Base-by-base conservation (phyloP, 2,797 vertebrate genomes). In the Astyanax mexicanus region DNA sequence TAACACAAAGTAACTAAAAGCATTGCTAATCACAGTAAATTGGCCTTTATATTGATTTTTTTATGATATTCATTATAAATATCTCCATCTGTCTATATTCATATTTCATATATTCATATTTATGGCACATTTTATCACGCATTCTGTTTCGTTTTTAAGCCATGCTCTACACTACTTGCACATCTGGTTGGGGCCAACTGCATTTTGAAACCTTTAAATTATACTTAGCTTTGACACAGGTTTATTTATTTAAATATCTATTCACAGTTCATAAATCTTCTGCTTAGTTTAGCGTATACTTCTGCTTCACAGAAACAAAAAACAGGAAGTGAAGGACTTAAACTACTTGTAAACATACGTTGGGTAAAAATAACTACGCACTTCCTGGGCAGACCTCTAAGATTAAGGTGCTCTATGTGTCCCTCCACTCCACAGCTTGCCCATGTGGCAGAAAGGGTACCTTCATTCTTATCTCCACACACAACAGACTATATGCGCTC, bases 401-500 rank as follows among this genome's bases (percentile, higher is more conserved):
- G 37, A 11, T 62, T 19, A 61, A 42, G 7, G 60, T 23, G 9
- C 32, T 38, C 7, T 47, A 51, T 8, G 7, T 51, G n/a, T 23
- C 49, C 25, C 12, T 15, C 23, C 12, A 55, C 13, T 6, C 6
- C 11, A 37, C 57, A 37, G 1, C n/a, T n/a, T 21, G 35, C 17
- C 27, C 21, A 29, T 17, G n/a, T n/a, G 42, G 29, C 58, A 45
- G 35, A 29, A 15, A 13, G 37, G 3, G 37, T 67, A 40, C 52
- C 21, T 55, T 12, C 12, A 11, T 8, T 52, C 58, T 47, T 72
- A 69, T 77, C 69, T 69, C 69, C 72, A 25, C 40, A 12, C 65
- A 12, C 58, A 69, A 79, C 47, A 68, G 19, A 61, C 60, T 49
- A 77, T 80, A 69, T 60, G 17, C 32, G 9, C n/a, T 37, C 12